A percentile compares a stretch with the other conserved stretches of the same genome.
phyloP scores from a whole-genome alignment of 2,113 vertebrate genomes.

The Platichthys stellatus region DNA sequence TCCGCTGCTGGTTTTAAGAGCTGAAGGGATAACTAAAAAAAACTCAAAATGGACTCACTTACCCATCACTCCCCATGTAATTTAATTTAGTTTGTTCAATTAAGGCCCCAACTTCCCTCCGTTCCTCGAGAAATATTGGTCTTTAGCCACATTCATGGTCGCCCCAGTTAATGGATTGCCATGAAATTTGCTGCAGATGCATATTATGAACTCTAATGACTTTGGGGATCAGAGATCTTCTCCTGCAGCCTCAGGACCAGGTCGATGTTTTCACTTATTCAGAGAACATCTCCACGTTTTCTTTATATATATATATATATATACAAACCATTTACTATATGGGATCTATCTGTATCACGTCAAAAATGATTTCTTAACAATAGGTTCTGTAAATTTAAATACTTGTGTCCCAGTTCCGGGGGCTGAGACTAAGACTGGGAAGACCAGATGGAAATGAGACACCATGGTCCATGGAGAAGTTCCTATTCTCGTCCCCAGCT shows the following conservation, averaged over 20 bases:
- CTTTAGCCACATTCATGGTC: not conserved
- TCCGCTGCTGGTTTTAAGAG: not conserved
- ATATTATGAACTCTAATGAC: not conserved
- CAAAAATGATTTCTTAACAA: no score
- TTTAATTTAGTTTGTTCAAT: not conserved
- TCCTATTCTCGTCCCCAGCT: no score
- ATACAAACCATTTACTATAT: no score
- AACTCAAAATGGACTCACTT: not conserved
- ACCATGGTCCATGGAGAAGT: not conserved
- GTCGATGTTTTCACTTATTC: not conserved
- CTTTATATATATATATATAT: no score
- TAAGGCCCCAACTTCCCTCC: not conserved
- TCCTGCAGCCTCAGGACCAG: not conserved
- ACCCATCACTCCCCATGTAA: not conserved
- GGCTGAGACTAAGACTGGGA: no score
- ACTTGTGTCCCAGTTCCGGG: no score
- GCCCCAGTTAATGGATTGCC: not conserved
- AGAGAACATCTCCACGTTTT: no score
- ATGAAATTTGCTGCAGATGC: not conserved
- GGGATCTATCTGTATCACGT: not conserved
- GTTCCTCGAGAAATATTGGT: not conserved
- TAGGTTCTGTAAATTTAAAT: no score
- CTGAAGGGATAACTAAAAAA: no score
- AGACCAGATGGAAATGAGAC: not conserved
- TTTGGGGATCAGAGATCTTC: not conserved